Conservation (phyloP, 2,113 vertebrate genomes). For the Benitochromis conjunctus region DNA sequence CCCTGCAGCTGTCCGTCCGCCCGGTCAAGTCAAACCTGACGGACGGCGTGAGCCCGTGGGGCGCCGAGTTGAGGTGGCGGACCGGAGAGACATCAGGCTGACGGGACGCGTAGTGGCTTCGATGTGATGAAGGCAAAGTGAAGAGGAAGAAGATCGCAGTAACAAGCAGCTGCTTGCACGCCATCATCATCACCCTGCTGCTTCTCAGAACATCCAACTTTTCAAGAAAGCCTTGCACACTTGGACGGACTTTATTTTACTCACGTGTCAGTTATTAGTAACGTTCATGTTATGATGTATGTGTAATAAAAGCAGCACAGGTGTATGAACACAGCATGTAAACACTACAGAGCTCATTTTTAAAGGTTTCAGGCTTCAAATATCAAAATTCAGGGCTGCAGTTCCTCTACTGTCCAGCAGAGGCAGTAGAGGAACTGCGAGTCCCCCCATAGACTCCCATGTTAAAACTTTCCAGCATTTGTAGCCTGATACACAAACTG, state of each 20-base stretch:
- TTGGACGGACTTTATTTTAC: background rate
- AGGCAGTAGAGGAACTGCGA: background rate
- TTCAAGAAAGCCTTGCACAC: background rate
- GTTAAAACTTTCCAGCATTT: background rate
- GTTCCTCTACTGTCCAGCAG: too few relatives aligned
- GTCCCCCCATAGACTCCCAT: background rate
- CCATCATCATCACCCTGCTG: background rate
- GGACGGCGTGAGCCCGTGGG: background rate
- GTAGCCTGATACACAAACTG: background rate
- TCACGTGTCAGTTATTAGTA: too few relatives aligned
- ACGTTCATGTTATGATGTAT: background rate
- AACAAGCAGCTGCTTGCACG: constrained; percentile 20
- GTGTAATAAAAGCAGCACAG: background rate
- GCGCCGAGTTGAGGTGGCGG: background rate
- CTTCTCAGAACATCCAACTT: background rate
- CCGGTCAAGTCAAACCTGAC: background rate
- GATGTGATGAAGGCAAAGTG: background rate
- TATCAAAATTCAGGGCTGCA: background rate
- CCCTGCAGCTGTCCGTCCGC: background rate
- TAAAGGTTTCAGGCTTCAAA: background rate
- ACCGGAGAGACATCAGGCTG: background rate
- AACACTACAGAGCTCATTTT: background rate
- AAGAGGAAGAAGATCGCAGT: constrained; percentile 16
- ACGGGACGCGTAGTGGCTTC: background rate
- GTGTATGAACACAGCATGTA: background rate